Conservation (phyloP, 2,888 invertebrate genomes). For the Drosophila mercatorum region DNA sequence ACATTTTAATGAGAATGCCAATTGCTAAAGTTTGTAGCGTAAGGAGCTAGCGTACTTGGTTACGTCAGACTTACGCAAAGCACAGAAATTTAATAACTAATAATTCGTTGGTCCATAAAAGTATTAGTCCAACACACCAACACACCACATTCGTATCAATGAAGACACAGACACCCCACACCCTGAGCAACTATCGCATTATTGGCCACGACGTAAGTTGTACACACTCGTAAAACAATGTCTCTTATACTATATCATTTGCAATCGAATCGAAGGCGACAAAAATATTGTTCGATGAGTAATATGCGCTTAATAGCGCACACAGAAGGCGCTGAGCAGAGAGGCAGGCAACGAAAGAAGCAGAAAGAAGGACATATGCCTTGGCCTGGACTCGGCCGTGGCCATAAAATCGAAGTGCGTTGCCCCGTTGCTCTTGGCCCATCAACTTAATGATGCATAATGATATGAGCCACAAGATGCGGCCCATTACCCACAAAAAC, state of each 20-base stretch:
- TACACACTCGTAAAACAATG: conserved; percentile 45
- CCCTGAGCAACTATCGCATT: conserved; percentile 33
- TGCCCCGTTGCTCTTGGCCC: conserved; percentile 47
- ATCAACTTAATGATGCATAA: conserved; percentile 80
- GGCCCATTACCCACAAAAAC: conserved; percentile 71
- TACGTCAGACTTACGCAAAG: conserved; percentile 14
- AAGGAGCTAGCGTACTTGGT: not conserved
- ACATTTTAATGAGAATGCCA: conserved; percentile 8
- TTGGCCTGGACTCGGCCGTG: conserved; percentile 13
- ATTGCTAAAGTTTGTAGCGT: conserved; percentile 19
- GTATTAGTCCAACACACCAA: not conserved
- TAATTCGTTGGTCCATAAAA: conserved; percentile 31
- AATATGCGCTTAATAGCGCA: conserved; percentile 71
- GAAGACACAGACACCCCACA: not conserved
- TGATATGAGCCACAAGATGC: conserved; percentile 75
- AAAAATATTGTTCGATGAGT: conserved; percentile 73
- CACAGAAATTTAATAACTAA: conserved; percentile 38
- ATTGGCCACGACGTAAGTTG: conserved; percentile 49
- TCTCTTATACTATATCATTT: conserved; percentile 36
- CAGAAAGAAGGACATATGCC: conserved; percentile 58
- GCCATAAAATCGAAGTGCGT: conserved; percentile 73
- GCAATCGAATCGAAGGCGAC: conserved; percentile 48
- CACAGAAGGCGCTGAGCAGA: conserved; percentile 47
- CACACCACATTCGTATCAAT: not conserved
- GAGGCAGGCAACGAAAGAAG: not conserved